Conservation (phyloP, 2,888 invertebrate species). For the Sthenelais limicola region DNA sequence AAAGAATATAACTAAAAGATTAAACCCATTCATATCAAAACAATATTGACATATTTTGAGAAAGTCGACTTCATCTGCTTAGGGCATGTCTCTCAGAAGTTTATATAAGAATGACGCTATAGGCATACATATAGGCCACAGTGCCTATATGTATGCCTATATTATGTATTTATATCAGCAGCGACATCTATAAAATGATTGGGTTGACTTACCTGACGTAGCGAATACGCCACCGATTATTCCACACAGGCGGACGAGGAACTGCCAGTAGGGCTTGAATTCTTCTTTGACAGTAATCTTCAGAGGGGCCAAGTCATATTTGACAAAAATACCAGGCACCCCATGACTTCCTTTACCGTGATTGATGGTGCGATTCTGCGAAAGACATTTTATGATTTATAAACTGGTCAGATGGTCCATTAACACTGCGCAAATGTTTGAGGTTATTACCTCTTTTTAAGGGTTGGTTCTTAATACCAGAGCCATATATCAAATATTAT, state of each 20-base stretch:
- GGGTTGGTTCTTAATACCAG: too few species aligned
- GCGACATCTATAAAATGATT: too few species aligned
- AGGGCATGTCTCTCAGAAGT: too few species aligned
- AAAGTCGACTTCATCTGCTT: too few species aligned
- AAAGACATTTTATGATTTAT: slow-evolving; percentile 16
- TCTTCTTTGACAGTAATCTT: slow-evolving; percentile 77
- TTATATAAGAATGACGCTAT: neutral
- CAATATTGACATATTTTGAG: too few species aligned
- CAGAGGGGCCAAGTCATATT: slow-evolving; percentile 93
- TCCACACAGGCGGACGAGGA: slow-evolving; percentile 90
- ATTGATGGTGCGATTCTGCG: slow-evolving; percentile 82
- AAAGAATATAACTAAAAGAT: too few species aligned
- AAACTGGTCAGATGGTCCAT: too few species aligned
- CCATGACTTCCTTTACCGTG: slow-evolving; percentile 88
- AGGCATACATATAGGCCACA: neutral
- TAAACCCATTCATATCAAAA: too few species aligned
- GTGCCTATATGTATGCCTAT: neutral
- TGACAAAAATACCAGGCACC: slow-evolving; percentile 93
- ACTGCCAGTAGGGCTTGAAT: slow-evolving; percentile 76
- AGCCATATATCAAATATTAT: too few species aligned
- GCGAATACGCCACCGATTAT: slow-evolving; percentile 94
- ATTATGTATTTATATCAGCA: too few species aligned
- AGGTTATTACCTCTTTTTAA: too few species aligned
- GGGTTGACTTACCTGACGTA: slow-evolving; percentile 76
- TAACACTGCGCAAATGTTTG: too few species aligned